A percentile compares a stretch with the other conserved stretches of the same genome.
Conservation (phyloP, 2,113 vertebrate species). For the Myotis yumanensis region DNA sequence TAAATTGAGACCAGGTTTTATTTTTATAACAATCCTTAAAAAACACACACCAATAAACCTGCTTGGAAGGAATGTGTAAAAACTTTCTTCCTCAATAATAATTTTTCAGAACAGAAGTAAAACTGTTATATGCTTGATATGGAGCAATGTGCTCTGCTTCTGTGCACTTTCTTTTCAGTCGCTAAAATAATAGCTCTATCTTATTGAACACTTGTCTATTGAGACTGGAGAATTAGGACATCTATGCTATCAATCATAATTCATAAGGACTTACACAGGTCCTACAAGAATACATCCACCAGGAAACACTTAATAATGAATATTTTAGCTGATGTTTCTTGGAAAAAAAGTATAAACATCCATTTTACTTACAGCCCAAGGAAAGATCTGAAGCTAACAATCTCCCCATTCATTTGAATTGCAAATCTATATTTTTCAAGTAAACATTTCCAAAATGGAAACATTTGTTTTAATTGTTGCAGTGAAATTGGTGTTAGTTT, state of each 20-base stretch:
- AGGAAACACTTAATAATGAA: constrained; percentile 55
- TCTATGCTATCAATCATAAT: background rate
- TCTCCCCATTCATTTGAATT: constrained; percentile 60
- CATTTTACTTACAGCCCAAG: constrained; percentile 38
- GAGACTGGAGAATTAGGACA: constrained; percentile 56
- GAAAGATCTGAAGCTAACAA: constrained; percentile 35
- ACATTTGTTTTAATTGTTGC: constrained; percentile 64
- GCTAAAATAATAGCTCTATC: constrained; percentile 21
- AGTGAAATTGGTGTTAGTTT: constrained; percentile 66
- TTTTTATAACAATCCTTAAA: constrained; percentile 36
- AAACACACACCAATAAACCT: background rate
- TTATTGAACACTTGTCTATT: constrained; percentile 54
- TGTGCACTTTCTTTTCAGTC: constrained; percentile 28
- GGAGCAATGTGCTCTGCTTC: background rate
- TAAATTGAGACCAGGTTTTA: constrained; percentile 46
- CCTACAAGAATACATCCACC: background rate
- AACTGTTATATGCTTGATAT: background rate
- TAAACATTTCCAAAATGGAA: constrained; percentile 68
- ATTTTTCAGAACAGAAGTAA: constrained; percentile 57
- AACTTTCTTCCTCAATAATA: constrained; percentile 35
- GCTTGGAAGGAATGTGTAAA: background rate
- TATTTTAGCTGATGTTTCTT: constrained; percentile 42
- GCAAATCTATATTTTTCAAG: constrained; percentile 67
- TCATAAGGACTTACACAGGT: background rate
- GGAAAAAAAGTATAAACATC: constrained; percentile 31